Evolutionary conservation across 2,113 vertebrate genomes (phyloP).

Genomic region (Microtus richardsoni): DNA sequence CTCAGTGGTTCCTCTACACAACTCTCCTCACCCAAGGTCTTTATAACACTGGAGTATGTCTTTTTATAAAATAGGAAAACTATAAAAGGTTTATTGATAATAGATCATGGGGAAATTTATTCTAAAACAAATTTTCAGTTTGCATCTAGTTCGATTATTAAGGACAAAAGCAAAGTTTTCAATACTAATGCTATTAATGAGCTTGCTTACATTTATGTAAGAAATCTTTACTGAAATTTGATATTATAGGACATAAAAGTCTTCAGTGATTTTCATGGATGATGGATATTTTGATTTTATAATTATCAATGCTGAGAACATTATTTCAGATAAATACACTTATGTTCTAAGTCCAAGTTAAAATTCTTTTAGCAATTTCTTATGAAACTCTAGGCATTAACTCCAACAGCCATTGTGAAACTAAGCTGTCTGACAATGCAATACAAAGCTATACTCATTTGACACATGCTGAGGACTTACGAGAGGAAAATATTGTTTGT

Average conservation of each 20-base stretch:
- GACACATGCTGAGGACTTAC: neutral
- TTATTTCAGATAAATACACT: neutral
- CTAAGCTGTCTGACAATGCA: neutral
- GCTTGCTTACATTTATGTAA: neutral
- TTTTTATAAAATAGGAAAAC: neutral
- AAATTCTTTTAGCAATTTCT: neutral
- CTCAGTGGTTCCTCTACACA: neutral
- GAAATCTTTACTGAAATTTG: neutral
- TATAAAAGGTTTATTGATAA: neutral
- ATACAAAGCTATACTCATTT: neutral
- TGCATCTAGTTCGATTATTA: neutral
- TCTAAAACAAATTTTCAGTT: neutral
- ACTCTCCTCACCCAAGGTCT: neutral
- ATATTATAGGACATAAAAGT: neutral
- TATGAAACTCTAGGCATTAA: neutral
- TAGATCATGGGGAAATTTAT: neutral
- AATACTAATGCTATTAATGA: neutral
- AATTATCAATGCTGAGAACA: neutral
- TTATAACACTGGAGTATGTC: no score
- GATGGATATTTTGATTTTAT: neutral
- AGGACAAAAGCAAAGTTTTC: neutral
- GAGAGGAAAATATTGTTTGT: constrained; percentile 1
- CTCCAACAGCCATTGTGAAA: neutral
- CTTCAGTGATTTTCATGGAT: neutral
- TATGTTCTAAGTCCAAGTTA: neutral